Evolutionary conservation across 2,113 vertebrate genomes (phyloP).

Genomic region (Lagenorhynchus albirostris): DNA sequence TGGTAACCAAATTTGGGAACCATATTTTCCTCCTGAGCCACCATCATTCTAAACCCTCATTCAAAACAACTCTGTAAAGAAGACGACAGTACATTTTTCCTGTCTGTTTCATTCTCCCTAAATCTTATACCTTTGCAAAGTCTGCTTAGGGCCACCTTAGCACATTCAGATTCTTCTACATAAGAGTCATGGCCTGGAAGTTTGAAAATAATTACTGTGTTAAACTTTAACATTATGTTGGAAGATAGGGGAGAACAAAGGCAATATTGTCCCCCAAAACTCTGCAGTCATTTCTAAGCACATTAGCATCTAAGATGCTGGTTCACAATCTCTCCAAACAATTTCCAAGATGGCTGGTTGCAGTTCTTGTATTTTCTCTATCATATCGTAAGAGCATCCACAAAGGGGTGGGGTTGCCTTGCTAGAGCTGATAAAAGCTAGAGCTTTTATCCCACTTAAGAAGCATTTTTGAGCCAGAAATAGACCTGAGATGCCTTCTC

Average conservation of each 20-base stretch:
- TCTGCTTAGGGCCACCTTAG: neutral
- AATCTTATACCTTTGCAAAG: neutral
- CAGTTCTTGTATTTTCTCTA: neutral
- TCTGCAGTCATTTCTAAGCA: neutral
- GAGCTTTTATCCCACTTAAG: neutral
- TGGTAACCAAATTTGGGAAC: neutral
- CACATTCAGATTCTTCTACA: neutral
- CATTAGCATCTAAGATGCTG: neutral
- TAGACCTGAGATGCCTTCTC: neutral
- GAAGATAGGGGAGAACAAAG: neutral
- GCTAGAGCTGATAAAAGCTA: neutral
- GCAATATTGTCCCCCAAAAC: neutral
- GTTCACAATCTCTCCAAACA: neutral
- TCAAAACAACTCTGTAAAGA: neutral
- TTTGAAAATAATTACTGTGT: slow-evolving; percentile 5
- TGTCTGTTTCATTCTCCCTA: neutral
- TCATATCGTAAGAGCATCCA: neutral
- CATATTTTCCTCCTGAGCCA: neutral
- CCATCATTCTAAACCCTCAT: neutral
- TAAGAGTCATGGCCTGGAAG: neutral
- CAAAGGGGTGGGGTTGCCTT: neutral
- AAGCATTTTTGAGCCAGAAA: slow-evolving; percentile 33
- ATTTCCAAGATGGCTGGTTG: neutral
- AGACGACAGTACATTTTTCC: neutral
- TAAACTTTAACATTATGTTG: neutral